Evolutionary conservation across 2,113 vertebrate species (phyloP).

Genomic region (Procavia capensis): DNA sequence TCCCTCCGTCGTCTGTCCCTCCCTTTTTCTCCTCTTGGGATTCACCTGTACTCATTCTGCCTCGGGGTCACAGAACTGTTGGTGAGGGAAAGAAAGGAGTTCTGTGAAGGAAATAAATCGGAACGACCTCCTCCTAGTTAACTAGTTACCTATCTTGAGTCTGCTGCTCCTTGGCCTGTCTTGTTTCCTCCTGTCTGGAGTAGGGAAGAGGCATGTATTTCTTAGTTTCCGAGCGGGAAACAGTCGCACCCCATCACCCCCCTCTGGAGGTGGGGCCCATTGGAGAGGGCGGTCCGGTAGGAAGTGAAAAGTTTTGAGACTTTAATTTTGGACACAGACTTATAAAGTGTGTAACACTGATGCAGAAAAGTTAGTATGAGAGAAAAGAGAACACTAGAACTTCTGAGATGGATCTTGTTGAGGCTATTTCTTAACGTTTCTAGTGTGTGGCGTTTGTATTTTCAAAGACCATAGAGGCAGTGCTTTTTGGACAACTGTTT

Average conservation of each 20-base stretch:
- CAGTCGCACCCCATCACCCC: conserved; percentile 54
- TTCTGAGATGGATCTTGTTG: conserved; percentile 29
- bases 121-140: background rate
- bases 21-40: conserved; percentile 17
- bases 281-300: conserved; percentile 42
- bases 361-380: background rate
- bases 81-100: background rate
- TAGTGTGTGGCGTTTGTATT: background rate
- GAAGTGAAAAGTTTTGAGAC: conserved; percentile 62
- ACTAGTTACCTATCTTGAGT: background rate
- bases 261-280: conserved; percentile 47
- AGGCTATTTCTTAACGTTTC: background rate
- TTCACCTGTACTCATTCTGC: conserved; percentile 70
- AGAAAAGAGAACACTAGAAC: background rate
- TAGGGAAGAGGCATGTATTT: conserved; percentile 30
- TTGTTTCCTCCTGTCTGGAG: background rate
- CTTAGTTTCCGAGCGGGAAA: conserved; percentile 64
- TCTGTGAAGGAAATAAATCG: background rate
- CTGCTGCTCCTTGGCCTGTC: background rate
- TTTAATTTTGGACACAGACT: background rate
- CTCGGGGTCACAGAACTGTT: conserved; percentile 24
- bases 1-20: conserved; percentile 13
- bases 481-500: conserved; percentile 24
- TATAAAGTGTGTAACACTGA: background rate
- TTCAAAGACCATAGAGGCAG: background rate